A percentile compares a stretch with the other conserved stretches of the same genome.
phyloP scores from a whole-genome alignment of 2,888 invertebrate genomes.

The Oegoconia quadripuncta region DNA sequence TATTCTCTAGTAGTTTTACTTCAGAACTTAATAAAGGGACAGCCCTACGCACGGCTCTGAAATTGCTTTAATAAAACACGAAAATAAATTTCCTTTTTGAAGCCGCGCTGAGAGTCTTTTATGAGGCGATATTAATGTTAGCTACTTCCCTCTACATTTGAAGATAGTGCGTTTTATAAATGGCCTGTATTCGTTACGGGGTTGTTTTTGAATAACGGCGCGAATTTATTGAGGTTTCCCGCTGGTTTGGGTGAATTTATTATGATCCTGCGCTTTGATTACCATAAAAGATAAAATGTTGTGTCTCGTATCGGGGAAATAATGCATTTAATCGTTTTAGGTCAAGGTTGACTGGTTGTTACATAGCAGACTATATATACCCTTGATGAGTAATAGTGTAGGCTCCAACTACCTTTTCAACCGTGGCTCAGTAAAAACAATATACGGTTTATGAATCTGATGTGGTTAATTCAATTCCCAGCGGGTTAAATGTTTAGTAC shows the following conservation, averaged over 20 bases:
- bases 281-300: neutral
- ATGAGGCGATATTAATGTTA: slow-evolving; percentile 37
- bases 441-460: too few species aligned
- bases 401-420: too few species aligned
- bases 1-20: too few species aligned
- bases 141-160: slow-evolving; percentile 21
- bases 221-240: slow-evolving; percentile 8
- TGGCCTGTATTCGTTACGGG: slow-evolving; percentile 14
- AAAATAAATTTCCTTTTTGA: slow-evolving; percentile 54
- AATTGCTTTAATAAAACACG: slow-evolving; percentile 60
- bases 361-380: too few species aligned
- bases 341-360: too few species aligned
- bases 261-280: neutral
- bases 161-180: slow-evolving; percentile 21
- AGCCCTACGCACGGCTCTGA: slow-evolving; percentile 35
- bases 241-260: slow-evolving; percentile 2
- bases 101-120: slow-evolving; percentile 26
- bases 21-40: slow-evolving; percentile 18
- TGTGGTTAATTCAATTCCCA: too few species aligned
- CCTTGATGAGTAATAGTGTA: too few species aligned
- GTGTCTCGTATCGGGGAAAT: too few species aligned
- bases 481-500: too few species aligned
- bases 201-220: slow-evolving; percentile 12
- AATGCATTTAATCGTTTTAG: too few species aligned
- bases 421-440: too few species aligned